Evolutionary conservation across 2,888 invertebrate species (phyloP).

Genomic region (Cataglyphis albicans): DNA sequence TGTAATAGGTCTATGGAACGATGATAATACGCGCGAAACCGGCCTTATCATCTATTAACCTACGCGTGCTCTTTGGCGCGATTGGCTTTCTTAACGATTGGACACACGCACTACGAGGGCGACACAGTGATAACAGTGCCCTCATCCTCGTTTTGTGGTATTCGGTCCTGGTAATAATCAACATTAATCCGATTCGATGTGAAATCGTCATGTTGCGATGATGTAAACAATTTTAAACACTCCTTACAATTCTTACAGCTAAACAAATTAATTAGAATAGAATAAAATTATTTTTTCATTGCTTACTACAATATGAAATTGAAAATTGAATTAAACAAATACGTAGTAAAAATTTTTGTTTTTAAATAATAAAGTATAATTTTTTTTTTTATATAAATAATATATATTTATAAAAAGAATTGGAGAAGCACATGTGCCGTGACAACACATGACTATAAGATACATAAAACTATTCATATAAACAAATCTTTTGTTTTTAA

Average conservation of each 20-base stretch:
- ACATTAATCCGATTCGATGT: not conserved
- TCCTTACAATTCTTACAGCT: not conserved
- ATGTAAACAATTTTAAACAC: not conserved
- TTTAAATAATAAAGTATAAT: not conserved
- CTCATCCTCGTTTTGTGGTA: constrained; percentile 21
- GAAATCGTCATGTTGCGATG: not conserved
- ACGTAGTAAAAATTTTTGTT: not conserved
- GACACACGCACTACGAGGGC: constrained; percentile 8
- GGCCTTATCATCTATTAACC: constrained; percentile 23
- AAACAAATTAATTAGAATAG: not conserved
- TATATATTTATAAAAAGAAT: not conserved
- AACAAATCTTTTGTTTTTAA: not conserved
- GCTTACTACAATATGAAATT: not conserved
- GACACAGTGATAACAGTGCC: constrained; percentile 15
- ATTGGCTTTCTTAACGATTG: constrained; percentile 23
- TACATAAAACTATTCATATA: not conserved
- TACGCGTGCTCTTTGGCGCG: constrained; percentile 24
- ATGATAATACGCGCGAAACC: constrained; percentile 14
- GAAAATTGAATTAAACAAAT: not conserved
- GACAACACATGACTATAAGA: not conserved
- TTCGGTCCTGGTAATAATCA: constrained; percentile 6
- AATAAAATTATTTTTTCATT: not conserved
- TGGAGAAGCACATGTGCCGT: not conserved
- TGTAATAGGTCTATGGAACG: not conserved
- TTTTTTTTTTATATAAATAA: not conserved